Percentiles rank a stretch among this genome's conserved stretches.
Evolutionary conservation across 2,888 invertebrate genomes (phyloP).

Genomic region (Petrolisthes cinctipes): DNA sequence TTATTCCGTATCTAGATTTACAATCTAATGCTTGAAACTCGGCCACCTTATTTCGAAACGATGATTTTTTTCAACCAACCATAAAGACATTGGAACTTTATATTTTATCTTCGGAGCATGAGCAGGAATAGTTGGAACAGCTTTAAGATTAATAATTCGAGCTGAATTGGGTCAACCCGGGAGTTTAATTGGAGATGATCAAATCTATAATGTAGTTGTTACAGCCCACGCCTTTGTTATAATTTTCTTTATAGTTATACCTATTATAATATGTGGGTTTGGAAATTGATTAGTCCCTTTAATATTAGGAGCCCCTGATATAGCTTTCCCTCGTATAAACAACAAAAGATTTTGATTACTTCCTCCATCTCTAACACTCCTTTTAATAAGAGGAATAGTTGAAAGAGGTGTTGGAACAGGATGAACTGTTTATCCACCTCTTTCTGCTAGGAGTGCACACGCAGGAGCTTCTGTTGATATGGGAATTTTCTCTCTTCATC

Average conservation of each 20-base stretch:
- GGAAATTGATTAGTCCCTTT: slow-evolving; percentile 85
- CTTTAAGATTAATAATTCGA: slow-evolving; percentile 18
- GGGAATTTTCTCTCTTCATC: slow-evolving; percentile 82
- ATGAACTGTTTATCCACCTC: slow-evolving; percentile 83
- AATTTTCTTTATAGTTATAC: slow-evolving; percentile 76
- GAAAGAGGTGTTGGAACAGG: no score
- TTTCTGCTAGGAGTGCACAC: slow-evolving; percentile 77
- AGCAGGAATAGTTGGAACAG: slow-evolving; percentile 8
- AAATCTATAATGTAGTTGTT: slow-evolving; percentile 82
- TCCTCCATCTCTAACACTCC: no score
- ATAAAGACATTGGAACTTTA: no score
- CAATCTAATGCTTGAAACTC: no score
- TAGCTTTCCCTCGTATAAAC: no score
- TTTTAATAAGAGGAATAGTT: no score
- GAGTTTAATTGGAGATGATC: slow-evolving; percentile 21
- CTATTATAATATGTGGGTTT: slow-evolving; percentile 84
- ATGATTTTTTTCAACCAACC: no score
- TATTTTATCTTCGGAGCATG: no score
- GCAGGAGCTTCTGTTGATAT: slow-evolving; percentile 80
- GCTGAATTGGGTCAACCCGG: slow-evolving; percentile 29
- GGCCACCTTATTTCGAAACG: no score
- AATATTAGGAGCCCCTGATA: no score
- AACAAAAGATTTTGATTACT: no score
- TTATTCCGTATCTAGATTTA: no score
- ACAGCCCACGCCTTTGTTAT: slow-evolving; percentile 85